phyloP scores from a whole-genome alignment of 2,113 vertebrate genomes.

The Gorilla gorilla region DNA sequence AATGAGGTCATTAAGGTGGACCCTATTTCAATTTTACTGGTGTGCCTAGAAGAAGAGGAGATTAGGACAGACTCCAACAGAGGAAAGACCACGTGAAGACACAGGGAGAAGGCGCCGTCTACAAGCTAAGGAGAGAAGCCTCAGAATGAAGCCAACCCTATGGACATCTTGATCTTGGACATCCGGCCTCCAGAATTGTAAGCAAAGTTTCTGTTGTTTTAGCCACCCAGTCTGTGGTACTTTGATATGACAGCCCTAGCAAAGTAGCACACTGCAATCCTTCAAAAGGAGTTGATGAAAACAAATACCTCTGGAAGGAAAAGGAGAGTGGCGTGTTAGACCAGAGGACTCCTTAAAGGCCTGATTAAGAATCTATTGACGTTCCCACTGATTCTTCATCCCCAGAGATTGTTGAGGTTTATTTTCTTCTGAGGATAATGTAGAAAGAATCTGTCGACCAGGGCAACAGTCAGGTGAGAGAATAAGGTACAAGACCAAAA shows the following conservation, averaged over 20 bases:
- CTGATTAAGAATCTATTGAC: not conserved
- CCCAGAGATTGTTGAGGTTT: not conserved
- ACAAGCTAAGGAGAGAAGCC: not conserved
- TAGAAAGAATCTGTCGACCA: not conserved
- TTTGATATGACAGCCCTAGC: not conserved
- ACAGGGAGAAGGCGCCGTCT: not conserved
- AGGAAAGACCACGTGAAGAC: not conserved
- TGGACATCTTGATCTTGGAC: not conserved
- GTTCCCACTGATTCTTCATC: not conserved
- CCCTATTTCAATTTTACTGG: not conserved
- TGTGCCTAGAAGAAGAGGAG: not conserved
- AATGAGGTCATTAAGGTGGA: not conserved
- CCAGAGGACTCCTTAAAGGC: not conserved
- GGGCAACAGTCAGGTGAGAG: too few species aligned
- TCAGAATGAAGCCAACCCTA: not conserved
- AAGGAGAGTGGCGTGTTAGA: not conserved
- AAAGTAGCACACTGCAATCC: not conserved
- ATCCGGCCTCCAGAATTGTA: not conserved
- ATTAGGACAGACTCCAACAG: not conserved
- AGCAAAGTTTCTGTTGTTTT: not conserved
- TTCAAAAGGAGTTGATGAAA: not conserved
- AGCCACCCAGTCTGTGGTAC: not conserved
- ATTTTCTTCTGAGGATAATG: not conserved
- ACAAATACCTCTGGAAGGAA: not conserved
- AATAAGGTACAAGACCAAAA: not conserved